A percentile compares a stretch with the other conserved stretches of the same genome.
phyloP scores from a whole-genome alignment of 2,797 vertebrate genomes.

The Cygnus olor region DNA sequence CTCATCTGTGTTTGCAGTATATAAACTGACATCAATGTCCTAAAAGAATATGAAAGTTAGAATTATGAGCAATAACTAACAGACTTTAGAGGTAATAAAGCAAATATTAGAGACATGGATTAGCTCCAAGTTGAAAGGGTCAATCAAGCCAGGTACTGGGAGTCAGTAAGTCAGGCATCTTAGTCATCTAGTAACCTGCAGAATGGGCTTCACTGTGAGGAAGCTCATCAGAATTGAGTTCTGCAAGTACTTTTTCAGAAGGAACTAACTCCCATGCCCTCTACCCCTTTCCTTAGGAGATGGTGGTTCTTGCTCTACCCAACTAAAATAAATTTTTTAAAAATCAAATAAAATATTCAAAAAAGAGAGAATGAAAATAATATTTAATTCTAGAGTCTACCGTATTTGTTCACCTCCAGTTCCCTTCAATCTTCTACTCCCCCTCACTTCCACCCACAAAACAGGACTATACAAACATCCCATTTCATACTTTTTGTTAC shows the following conservation, averaged over 20 bases:
- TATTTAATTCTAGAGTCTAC: not conserved
- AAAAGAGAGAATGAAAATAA: not conserved
- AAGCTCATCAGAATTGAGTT: not conserved
- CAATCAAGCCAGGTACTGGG: not conserved
- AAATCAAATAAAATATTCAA: not conserved
- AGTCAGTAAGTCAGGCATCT: not conserved
- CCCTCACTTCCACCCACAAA: not conserved
- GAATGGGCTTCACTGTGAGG: not conserved
- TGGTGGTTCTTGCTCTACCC: not conserved
- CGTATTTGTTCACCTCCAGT: not conserved
- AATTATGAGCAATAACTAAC: not conserved
- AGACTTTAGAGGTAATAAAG: not conserved
- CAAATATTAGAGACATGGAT: not conserved
- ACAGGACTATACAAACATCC: not conserved
- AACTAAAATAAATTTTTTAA: not conserved
- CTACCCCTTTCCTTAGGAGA: not conserved
- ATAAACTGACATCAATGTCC: slow-evolving; percentile 77
- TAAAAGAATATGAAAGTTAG: slow-evolving; percentile 59
- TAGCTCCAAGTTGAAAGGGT: not conserved
- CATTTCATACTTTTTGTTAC: not conserved
- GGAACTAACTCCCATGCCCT: not conserved
- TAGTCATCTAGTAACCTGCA: not conserved
- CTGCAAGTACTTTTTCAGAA: not conserved
- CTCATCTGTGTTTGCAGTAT: slow-evolving; percentile 72
- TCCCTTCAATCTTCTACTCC: not conserved